phyloP scores from a whole-genome alignment of 1,140 invertebrate genomes.

The Orius insidiosus region DNA sequence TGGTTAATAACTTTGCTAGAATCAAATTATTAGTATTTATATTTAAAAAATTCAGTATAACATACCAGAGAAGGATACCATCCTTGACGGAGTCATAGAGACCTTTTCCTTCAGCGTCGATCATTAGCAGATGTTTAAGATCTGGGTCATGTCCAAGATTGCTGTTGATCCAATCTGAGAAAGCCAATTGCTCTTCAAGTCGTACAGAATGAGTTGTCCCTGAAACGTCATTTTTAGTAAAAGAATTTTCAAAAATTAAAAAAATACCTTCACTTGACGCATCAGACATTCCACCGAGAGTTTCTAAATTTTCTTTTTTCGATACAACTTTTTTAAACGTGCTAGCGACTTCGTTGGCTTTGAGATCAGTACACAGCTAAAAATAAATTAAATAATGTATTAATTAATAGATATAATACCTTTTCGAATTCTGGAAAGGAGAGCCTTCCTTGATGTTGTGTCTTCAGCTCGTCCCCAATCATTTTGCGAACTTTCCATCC shows the following conservation, averaged over 20 bases:
- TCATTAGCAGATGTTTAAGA: constrained; percentile 75
- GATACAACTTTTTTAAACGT: constrained; percentile 85
- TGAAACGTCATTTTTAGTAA: constrained; percentile 23
- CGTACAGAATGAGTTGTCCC: constrained; percentile 82
- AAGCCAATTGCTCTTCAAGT: constrained; percentile 93
- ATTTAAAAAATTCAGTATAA: not conserved
- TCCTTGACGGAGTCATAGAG: constrained; percentile 91
- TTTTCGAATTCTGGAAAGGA: constrained; percentile 72
- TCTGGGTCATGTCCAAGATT: constrained; percentile 80
- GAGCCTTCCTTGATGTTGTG: constrained; percentile 54
- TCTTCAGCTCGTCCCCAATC: constrained; percentile 70
- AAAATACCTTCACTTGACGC: constrained; percentile 67
- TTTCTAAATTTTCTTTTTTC: constrained; percentile 84
- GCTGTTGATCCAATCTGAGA: constrained; percentile 96
- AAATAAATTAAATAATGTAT: constrained; percentile 16
- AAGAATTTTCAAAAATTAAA: constrained; percentile 18
- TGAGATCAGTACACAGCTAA: constrained; percentile 71
- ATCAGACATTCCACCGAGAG: constrained; percentile 82
- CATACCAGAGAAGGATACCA: constrained; percentile 88
- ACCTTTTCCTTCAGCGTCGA: constrained; percentile 72
- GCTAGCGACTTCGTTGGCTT: constrained; percentile 72
- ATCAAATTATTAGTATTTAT: too few species aligned
- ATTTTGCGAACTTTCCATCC: constrained; percentile 82
- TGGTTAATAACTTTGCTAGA: constrained; percentile 96
- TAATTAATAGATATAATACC: constrained; percentile 23